Evolutionary conservation across 2,797 vertebrate species (phyloP), one percentile per base, ranked within the genome.

Genomic region (Hydrophis major): DNA sequence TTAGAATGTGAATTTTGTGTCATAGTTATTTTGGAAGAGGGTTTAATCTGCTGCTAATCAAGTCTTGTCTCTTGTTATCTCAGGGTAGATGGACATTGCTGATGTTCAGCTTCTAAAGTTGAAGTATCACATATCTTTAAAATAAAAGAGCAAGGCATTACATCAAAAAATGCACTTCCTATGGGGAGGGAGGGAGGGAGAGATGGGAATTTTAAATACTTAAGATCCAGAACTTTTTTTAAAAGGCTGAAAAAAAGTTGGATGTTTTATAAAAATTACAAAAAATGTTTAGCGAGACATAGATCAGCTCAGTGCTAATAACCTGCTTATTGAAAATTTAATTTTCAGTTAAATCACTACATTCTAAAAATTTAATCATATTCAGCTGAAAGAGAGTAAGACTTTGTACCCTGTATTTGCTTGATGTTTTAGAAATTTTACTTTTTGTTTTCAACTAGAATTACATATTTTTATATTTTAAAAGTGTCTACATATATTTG

Each of bases 11-110:
- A 91, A 57, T 91, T 50, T 92, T 90, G 47, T 88, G 55, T 83
- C 37, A 47, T 57, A 66, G 28, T 55, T 25, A 61, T 66, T 66
- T 87, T 74, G 91, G 88, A 25, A 55, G 56, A 56, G 18, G 86
- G 55, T 74, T 88, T 63, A 57, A 59, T 13, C 56, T 87, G 55
- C 60, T 60, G 63, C 47, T 63, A 60, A 87, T 59, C 63, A 57
- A 83, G 87, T 93, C 89, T 92, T 86, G 91, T 94, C 93, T 94
- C 91, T 93, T 92, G 90, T 92, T 92, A 94, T 94, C 93, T 94
- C 93, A 94, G 93, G 93, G 90, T 92, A 89, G 66, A 89, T 56
- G 92, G 78, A 94, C 90, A 94, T 92, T 59, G 28, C 47, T 91
- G 89, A 92, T 91, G 92, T 94, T 93, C 92, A 55, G 92, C 93